These are phyloP conservation scores for Hyles vespertilio DNA, from an alignment of 1,140 invertebrate species.

Conservation along the genomic window DNA sequence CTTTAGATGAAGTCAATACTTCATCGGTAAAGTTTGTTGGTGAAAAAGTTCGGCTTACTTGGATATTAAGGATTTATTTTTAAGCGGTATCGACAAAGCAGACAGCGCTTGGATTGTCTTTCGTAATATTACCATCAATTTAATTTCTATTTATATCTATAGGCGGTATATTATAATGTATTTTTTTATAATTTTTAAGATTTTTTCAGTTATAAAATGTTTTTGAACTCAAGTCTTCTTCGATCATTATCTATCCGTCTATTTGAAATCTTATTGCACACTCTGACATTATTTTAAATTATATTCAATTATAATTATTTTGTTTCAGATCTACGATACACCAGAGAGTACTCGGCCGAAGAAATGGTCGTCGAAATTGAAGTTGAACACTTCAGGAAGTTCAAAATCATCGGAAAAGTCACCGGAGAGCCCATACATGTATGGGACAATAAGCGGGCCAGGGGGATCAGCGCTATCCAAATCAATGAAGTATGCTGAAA, in stretches of 20 bases:
- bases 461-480: conserved; percentile 81
- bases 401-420: conserved; percentile 66
- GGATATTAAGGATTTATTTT: conserved; percentile 4
- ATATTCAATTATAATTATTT: conserved; percentile 19
- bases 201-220: no score
- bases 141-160: background rate
- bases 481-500: conserved; percentile 89
- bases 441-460: conserved; percentile 67
- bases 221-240: no score
- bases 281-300: no score
- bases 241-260: no score
- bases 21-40: conserved; percentile 9
- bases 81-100: background rate
- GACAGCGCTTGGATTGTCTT: no score
- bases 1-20: conserved; percentile 17
- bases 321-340: conserved; percentile 65
- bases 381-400: conserved; percentile 63
- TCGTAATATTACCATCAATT: no score
- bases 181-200: no score
- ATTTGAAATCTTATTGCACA: no score
- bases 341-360: conserved; percentile 56
- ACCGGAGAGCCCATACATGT: conserved; percentile 65
- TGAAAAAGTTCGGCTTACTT: background rate
- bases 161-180: no score
- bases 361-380: conserved; percentile 71